Percentiles rank a stretch among this genome's conserved stretches.
phyloP scores from a whole-genome alignment of 23 tunicate genomes.

The Ciona savignyi region DNA sequence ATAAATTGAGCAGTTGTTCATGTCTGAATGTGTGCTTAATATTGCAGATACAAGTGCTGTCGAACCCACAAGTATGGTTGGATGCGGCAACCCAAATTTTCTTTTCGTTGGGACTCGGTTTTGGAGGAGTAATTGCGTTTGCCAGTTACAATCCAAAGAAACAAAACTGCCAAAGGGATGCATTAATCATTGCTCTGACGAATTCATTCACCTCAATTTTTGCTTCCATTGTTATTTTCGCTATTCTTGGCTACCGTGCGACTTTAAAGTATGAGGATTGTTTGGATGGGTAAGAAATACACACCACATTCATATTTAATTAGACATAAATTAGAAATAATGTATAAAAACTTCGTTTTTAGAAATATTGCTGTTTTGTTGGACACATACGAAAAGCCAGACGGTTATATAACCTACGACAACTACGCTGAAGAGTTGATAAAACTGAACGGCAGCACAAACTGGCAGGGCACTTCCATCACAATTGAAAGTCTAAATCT shows the following conservation, averaged over 20 bases:
- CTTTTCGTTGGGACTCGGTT: constrained; percentile 90
- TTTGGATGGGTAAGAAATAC: constrained; percentile 77
- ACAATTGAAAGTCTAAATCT: constrained; percentile 8
- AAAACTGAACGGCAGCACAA: constrained; percentile 17
- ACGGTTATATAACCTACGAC: constrained; percentile 55
- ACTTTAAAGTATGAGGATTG: constrained; percentile 55
- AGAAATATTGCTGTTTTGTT: constrained; percentile 65
- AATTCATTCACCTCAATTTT: constrained; percentile 90
- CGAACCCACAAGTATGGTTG: constrained; percentile 87
- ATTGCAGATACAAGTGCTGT: constrained; percentile 19
- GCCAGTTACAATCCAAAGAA: constrained; percentile 96
- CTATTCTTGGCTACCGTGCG: constrained; percentile 82
- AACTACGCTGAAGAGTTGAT: constrained; percentile 33
- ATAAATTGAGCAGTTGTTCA: too few relatives aligned
- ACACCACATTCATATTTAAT: not conserved
- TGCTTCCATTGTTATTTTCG: constrained; percentile 87
- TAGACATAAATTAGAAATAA: too few relatives aligned
- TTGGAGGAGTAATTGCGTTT: constrained; percentile 98
- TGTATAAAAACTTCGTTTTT: not conserved
- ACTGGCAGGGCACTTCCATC: constrained; percentile 3
- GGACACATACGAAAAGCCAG: constrained; percentile 56
- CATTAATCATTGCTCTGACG: constrained; percentile 88
- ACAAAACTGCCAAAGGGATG: constrained; percentile 92
- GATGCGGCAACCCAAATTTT: constrained; percentile 99
- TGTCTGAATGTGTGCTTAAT: too few relatives aligned